Evolutionary conservation across 2,113 vertebrate genomes (phyloP), one percentile per base, ranked within the genome.

Genomic region (Aspiorhynchus laticeps): DNA sequence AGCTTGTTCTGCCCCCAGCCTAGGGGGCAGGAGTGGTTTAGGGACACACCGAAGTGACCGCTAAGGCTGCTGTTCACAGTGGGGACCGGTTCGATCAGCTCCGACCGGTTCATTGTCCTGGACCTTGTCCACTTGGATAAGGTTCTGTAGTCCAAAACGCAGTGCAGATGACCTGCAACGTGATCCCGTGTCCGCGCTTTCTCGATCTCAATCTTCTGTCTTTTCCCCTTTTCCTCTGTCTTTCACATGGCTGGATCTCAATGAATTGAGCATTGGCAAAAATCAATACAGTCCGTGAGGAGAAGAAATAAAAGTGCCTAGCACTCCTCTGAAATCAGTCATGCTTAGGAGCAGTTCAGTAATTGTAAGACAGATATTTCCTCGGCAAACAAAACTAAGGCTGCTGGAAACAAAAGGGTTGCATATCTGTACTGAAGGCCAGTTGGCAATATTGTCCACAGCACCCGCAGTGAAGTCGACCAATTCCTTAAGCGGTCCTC

Each of bases 101-200:
- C 94, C 90, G 97, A 97, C 90, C 94, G 95, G 95, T 99, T 99
- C 98, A 99, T 99, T 94, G 93, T 96, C 95, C 94, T 88, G 88
- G 91, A 76, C 87, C 87, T 86, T 80, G 92, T 92, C 90, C 87
- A 92, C 92, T 91, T 85, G 87, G 87, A 88, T 48, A 79, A 75
- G 67, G 43, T 80, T 85, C 41, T 28, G 74, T 56, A 41, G 41
- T 56, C 74, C 77, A 89, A 90, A 87, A 90, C 87, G 91, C 89
- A 85, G 84, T 85, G 77, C 86, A 91, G 91, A 89, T 71, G 90
- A 86, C 48, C 73, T 87, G 85, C 88, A 93, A 92, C 63, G 88
- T 78, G 85, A 93, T 88, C 90, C 88, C 28, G 87, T 17, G 36
- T 75, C 77, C 46, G 74, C 48, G 67, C 1, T 41, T 75, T 48